Evolutionary conservation across 2,888 invertebrate species (phyloP).

Genomic region (Sisyra nigra): DNA sequence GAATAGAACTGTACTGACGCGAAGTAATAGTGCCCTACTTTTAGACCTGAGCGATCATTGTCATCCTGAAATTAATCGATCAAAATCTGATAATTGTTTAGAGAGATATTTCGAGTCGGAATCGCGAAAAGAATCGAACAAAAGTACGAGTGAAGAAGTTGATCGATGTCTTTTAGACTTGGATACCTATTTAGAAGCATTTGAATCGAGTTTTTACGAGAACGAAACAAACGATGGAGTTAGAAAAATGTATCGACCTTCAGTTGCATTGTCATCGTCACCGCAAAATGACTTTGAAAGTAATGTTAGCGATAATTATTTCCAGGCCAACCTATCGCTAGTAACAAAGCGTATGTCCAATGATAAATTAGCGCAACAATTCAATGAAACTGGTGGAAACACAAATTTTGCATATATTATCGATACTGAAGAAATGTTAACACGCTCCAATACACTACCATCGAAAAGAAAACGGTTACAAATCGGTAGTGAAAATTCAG

Average conservation of each 20-base stretch:
- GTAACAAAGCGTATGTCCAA: too few relatives aligned
- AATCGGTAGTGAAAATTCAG: constrained; percentile 1
- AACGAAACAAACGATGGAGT: background rate
- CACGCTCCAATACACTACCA: background rate
- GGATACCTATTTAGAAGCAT: background rate
- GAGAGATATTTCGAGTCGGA: constrained; percentile 1
- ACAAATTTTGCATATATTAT: background rate
- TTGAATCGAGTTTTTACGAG: background rate
- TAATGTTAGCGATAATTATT: background rate
- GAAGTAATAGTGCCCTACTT: constrained; percentile 8
- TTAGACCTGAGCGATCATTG: background rate
- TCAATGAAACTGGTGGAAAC: background rate
- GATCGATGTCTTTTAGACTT: too few relatives aligned
- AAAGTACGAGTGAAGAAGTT: too few relatives aligned
- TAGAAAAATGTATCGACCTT: background rate
- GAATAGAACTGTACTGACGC: background rate
- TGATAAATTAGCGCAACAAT: too few relatives aligned
- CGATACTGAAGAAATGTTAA: background rate
- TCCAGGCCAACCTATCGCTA: too few relatives aligned
- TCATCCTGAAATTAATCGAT: constrained; percentile 1
- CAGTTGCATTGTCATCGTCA: background rate
- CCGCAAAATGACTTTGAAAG: background rate
- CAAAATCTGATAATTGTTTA: constrained; percentile 4
- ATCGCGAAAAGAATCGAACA: background rate
- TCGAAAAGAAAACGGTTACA: background rate